A percentile compares a stretch with the other conserved stretches of the same genome.
Evolutionary conservation across 2,888 invertebrate genomes (phyloP).

Genomic region (Fragum sueziense): DNA sequence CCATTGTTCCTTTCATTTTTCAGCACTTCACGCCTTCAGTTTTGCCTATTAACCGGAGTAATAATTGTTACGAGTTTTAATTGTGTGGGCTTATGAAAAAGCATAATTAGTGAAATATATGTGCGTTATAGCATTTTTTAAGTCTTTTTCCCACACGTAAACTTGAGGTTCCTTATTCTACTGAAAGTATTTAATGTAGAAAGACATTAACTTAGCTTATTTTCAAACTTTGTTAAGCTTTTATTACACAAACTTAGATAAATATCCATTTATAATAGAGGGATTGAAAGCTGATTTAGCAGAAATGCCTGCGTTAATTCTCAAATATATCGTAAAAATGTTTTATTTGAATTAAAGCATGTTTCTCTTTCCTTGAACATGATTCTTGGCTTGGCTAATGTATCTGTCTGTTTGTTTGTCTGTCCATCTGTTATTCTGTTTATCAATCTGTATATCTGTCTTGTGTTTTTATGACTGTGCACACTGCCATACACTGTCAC

Average conservation of each 20-base stretch:
- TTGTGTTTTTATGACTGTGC: no score
- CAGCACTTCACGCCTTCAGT: slow-evolving; percentile 52
- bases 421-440: no score
- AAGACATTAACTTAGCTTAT: neutral
- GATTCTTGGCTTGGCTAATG: no score
- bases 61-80: slow-evolving; percentile 26
- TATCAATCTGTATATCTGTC: no score
- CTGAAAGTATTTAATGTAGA: neutral
- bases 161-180: neutral
- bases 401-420: no score
- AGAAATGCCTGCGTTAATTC: neutral
- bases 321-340: neutral
- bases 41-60: slow-evolving; percentile 39
- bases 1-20: slow-evolving; percentile 34
- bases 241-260: neutral
- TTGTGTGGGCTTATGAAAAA: slow-evolving; percentile 17
- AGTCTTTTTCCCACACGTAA: slow-evolving; percentile 17
- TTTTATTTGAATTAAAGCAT: slow-evolving; percentile 13
- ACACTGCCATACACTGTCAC: no score
- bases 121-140: slow-evolving; percentile 21
- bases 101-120: slow-evolving; percentile 26
- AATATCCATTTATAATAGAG: neutral
- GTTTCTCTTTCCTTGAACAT: neutral
- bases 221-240: neutral
- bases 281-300: neutral